Evolutionary conservation across 2,888 invertebrate genomes (phyloP), one percentile per base, ranked within the genome.

Genomic region (Hyposoter didymator): DNA sequence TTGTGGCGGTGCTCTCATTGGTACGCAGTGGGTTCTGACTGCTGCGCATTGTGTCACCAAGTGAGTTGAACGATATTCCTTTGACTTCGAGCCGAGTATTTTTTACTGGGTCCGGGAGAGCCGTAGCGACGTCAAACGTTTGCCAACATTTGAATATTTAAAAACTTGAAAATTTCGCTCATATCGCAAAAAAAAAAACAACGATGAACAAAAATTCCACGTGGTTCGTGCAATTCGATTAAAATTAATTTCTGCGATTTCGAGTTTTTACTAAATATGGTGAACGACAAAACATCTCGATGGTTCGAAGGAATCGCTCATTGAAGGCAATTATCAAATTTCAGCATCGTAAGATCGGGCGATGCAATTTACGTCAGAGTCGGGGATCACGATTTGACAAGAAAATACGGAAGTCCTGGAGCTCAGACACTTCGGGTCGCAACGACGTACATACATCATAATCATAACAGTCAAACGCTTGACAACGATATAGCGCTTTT

Each of bases 11-110:
- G 98, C 98, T 2, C 95, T 98, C 17, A 98, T 98, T 90, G 98
- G 98, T 84, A 98, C 98, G 0, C 98, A 98, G 93, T 98, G 98
- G 98, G 98, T 98, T 78, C 95, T 98, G 62, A 98, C 98, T 0
- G 98, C 98, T 0, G 98, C 98, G 35, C 98, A 98, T 92, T 98
- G 98, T 92, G 98, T 98, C 67, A 98, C 98, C 89, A 98, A 98
- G 98, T 98, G 93, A 95, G 96, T 95, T 55, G 19, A 55, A 67
- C 12, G 19, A 62, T 28, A 66, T 14, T 35, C 19, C n/a, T 52
- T 35, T 14, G 6, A 49, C 0, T 49, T n/a, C 6, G 5, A n/a
- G n/a, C 5, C n/a, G n/a, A n/a, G n/a, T n/a, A n/a, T n/a, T n/a
- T n/a, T n/a, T n/a, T n/a, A n/a, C n/a, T n/a, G n/a, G n/a, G n/a